Percentiles rank a stretch among this genome's conserved stretches.
phyloP scores from a whole-genome alignment of 2,797 vertebrate species.

The Gymnocypris eckloni region DNA sequence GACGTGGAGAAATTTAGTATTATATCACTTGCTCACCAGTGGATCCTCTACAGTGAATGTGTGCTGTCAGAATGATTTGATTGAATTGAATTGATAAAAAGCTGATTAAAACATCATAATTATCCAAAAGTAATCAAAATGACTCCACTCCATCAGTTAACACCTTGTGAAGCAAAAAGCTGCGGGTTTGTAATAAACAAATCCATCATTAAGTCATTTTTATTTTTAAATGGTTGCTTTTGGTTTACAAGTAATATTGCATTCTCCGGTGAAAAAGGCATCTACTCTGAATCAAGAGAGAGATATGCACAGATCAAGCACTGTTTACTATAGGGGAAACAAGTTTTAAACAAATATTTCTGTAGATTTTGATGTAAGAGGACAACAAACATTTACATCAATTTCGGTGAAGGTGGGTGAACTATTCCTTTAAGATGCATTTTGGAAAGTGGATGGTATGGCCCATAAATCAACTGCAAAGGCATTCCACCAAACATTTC shows the following conservation, averaged over 20 bases:
- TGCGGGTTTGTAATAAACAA: background rate
- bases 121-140: background rate
- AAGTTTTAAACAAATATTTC: no score
- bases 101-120: background rate
- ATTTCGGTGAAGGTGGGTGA: background rate
- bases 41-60: background rate
- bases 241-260: no score
- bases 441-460: constrained; percentile 5
- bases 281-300: background rate
- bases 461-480: constrained; percentile 8
- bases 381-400: background rate
- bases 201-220: background rate
- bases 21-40: no score
- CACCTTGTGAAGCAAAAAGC: background rate
- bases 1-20: background rate
- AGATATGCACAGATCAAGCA: background rate
- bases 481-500: background rate
- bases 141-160: background rate
- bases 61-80: background rate
- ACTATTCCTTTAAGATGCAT: background rate
- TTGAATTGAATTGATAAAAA: no score
- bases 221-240: no score
- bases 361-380: background rate
- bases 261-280: no score
- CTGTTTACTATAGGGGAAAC: background rate